A percentile compares a stretch with the other conserved stretches of the same genome.
phyloP scores from a whole-genome alignment of 1,140 invertebrate genomes.

The Trachelipus rathkii region DNA sequence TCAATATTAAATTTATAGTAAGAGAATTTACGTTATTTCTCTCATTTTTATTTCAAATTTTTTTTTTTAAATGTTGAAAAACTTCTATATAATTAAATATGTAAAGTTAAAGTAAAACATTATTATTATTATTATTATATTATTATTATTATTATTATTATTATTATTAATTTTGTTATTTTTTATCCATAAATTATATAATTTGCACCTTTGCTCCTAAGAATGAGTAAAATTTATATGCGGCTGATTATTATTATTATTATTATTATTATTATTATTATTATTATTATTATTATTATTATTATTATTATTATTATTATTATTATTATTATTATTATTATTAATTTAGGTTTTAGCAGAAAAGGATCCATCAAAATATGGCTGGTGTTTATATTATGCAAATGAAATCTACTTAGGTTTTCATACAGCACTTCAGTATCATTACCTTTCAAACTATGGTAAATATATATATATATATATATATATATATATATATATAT shows the following conservation, averaged over 20 bases:
- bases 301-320: too few relatives aligned
- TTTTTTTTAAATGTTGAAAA: too few relatives aligned
- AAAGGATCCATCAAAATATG: background rate
- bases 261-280: background rate
- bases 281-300: background rate
- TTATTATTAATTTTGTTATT: too few relatives aligned
- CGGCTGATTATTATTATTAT: too few relatives aligned
- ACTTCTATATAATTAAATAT: too few relatives aligned
- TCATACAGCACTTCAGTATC: background rate
- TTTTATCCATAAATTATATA: too few relatives aligned
- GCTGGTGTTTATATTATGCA: background rate
- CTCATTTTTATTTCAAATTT: too few relatives aligned
- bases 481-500: slow-evolving; percentile 13
- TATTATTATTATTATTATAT: background rate
- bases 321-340: background rate
- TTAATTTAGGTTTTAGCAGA: background rate
- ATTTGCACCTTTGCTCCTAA: too few relatives aligned
- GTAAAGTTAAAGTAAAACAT: too few relatives aligned
- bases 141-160: background rate
- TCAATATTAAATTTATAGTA: too few relatives aligned
- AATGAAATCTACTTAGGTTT: background rate
- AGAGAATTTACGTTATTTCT: too few relatives aligned
- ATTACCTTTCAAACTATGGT: background rate
- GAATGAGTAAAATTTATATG: too few relatives aligned
- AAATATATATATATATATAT: background rate